These are phyloP conservation scores for Seira sanloemensis DNA, from an alignment of 2,888 invertebrate species.

Conservation along the genomic window DNA sequence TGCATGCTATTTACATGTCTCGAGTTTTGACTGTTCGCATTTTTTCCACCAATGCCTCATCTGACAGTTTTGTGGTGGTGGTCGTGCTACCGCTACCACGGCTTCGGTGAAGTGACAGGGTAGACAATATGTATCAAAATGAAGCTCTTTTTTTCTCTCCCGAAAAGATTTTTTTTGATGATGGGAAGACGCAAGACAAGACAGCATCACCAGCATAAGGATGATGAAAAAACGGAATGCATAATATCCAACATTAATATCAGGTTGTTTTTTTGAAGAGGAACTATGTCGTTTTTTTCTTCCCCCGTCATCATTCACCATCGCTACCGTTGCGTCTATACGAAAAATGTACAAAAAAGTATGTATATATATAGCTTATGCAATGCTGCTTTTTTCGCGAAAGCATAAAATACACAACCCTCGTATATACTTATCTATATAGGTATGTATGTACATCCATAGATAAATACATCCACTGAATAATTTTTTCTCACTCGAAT, in stretches of 20 bases:
- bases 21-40: neutral
- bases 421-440: no score
- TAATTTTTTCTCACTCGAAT: conserved; percentile 42
- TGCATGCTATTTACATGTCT: neutral
- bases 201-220: neutral
- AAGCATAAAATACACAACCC: no score
- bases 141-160: neutral
- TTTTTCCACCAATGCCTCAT: neutral
- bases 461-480: neutral
- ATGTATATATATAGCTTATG: no score
- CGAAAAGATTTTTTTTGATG: conserved; percentile 5
- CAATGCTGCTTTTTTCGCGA: no score
- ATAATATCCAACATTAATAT: neutral
- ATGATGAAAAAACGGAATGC: neutral
- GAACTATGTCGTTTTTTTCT: neutral
- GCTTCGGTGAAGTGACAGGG: neutral
- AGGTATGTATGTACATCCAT: neutral
- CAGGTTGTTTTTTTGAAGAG: conserved; percentile 3
- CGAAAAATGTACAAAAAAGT: no score
- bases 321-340: neutral
- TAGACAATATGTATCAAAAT: conserved; percentile 5
- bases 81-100: conserved; percentile 3
- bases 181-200: conserved; percentile 1
- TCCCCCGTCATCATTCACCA: conserved; percentile 10
- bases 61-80: conserved; percentile 13